Conservation (phyloP, 2,888 invertebrate genomes). For the Tetragonisca angustula region DNA sequence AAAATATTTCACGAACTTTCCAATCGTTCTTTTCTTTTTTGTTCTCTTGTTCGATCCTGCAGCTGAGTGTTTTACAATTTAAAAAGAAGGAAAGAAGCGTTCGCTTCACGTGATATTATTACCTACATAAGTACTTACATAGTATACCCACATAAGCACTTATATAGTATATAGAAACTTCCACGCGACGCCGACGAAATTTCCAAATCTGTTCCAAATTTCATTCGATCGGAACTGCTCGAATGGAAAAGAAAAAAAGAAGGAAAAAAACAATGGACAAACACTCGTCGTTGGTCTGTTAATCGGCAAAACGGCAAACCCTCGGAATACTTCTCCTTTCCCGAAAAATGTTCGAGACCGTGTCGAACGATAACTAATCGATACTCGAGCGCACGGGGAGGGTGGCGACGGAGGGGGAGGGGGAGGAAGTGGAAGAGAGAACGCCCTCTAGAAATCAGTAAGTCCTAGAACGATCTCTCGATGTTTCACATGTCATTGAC, state of each 20-base stretch:
- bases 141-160: no score
- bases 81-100: no score
- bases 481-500: slow-evolving; percentile 34
- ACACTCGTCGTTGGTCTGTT: neutral
- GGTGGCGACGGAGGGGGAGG: no score
- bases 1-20: no score
- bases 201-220: no score
- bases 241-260: neutral
- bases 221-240: neutral
- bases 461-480: slow-evolving; percentile 18
- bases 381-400: neutral
- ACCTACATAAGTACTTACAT: no score
- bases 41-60: no score
- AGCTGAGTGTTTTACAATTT: no score
- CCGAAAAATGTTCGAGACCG: neutral
- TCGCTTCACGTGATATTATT: no score
- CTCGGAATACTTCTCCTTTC: neutral
- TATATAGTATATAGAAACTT: no score
- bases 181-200: no score
- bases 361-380: neutral
- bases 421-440: neutral
- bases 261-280: neutral
- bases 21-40: no score
- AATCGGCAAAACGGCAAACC: neutral
- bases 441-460: slow-evolving; percentile 9